Evolutionary conservation across 2,113 vertebrate species (phyloP).

Genomic region (Macquaria australasica): DNA sequence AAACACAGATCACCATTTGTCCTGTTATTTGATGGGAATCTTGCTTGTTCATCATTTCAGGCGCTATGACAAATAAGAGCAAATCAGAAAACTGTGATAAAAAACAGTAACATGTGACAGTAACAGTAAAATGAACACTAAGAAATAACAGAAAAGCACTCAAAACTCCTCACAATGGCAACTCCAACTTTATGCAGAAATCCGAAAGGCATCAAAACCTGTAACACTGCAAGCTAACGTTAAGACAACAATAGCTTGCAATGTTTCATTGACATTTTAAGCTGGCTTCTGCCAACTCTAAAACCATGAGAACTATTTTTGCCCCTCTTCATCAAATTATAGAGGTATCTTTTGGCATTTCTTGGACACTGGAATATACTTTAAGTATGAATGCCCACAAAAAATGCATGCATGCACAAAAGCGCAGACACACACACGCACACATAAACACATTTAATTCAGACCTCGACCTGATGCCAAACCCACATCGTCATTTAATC

Average conservation of each 20-base stretch:
- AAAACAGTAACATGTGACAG: neutral
- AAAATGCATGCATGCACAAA: conserved; percentile 17
- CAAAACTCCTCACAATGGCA: neutral
- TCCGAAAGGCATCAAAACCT: neutral
- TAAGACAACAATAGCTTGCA: neutral
- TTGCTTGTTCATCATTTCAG: neutral
- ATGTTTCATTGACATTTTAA: neutral
- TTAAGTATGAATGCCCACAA: conserved; percentile 10
- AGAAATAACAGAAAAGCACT: neutral
- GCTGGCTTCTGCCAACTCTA: neutral
- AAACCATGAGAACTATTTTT: neutral
- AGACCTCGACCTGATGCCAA: conserved; percentile 67
- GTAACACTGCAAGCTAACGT: neutral
- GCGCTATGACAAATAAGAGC: neutral
- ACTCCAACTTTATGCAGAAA: neutral
- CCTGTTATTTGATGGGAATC: too few relatives aligned
- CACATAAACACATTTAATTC: conserved; percentile 58
- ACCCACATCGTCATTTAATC: conserved; percentile 74
- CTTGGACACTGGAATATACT: conserved; percentile 24
- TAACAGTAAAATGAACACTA: neutral
- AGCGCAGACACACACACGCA: conserved; percentile 13
- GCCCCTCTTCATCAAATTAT: neutral
- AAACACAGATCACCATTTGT: too few relatives aligned
- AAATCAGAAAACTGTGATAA: neutral
- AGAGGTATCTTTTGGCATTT: conserved; percentile 3